Base-by-base conservation (phyloP, 2,888 invertebrate genomes). In the Cantharis flavilabris region DNA sequence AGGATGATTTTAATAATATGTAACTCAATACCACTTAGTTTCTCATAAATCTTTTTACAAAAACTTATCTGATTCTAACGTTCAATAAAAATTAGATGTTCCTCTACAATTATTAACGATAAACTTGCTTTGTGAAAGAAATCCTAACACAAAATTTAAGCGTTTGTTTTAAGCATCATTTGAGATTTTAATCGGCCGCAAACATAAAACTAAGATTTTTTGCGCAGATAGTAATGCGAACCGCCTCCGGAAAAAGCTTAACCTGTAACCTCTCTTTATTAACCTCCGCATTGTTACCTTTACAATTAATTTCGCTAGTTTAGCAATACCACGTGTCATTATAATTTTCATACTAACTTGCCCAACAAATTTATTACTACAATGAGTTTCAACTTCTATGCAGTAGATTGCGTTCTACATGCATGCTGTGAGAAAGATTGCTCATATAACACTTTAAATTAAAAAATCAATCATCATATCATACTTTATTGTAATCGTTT, bases 391-490 rank as follows among this genome's bases (percentile, higher is more conserved):
- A 75, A 70, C 63, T 76, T 76, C 75, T 72, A 75, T 73, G 49
- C 28, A 65, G 79, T 78, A 81, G 49, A 49, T 49, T 49, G 49
- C 49, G 49, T 49, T 78, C 80, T 81, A 81, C 81, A 80, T 82
- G 77, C 84, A 83, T 80, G 84, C 84, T 84, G 84, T 78, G 84
- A 84, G 81, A 78, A 82, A 84, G 81, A 84, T 84, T 84, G 80
- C 82, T 75, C 81, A 77, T 80, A 81, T 75, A 82, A 81, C 81
- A 83, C 82, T 2, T 49, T 49, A 49, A 49, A 49, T 49, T 49
- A 49, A 49, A 49, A 49, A 49, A 49, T 49, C 49, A 49, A 49
- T 49, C 49, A 49, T 49, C 49, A 9, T 49, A 49, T 49, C n/a
- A 49, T 49, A 49, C n/a, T 49, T 26, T 49, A 49, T 49, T 49